These are phyloP conservation scores for Corythornis cristatus DNA, from an alignment of 2,113 vertebrate genomes.

Conservation along the genomic window DNA sequence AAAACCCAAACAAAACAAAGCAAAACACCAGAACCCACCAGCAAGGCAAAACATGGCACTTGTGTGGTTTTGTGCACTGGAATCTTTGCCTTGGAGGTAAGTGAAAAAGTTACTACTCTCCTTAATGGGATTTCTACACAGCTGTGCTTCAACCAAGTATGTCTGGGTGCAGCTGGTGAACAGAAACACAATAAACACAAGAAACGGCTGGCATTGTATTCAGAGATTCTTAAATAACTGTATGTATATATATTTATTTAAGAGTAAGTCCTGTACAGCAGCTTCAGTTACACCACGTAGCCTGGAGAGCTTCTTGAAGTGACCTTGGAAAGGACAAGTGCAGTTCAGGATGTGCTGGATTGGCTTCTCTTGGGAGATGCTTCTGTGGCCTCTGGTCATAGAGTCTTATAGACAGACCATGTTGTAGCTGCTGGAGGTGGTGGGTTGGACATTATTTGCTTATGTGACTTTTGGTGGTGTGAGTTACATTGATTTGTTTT, in stretches of 20 bases:
- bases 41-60: constrained; percentile 7
- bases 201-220: background rate
- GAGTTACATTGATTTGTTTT: background rate
- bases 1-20: background rate
- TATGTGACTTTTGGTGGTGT: background rate
- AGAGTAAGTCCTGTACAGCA: background rate
- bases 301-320: background rate
- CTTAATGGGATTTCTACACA: constrained; percentile 7
- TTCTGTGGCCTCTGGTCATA: background rate
- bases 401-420: rapidly evolving
- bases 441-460: background rate
- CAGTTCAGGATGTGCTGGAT: background rate
- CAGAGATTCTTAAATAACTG: background rate
- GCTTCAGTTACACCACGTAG: background rate
- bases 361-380: background rate
- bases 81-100: constrained; percentile 59
- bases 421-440: background rate
- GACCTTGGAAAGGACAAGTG: background rate
- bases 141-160: background rate
- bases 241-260: background rate
- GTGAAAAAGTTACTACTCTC: constrained; percentile 39
- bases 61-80: background rate
- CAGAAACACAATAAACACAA: background rate
- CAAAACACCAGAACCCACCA: background rate
- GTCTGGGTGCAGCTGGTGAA: constrained; percentile 20